Evolutionary conservation across 2,797 vertebrate species (phyloP), one percentile per base, ranked within the genome.

Genomic region (Mormyrus proboscirostris): DNA sequence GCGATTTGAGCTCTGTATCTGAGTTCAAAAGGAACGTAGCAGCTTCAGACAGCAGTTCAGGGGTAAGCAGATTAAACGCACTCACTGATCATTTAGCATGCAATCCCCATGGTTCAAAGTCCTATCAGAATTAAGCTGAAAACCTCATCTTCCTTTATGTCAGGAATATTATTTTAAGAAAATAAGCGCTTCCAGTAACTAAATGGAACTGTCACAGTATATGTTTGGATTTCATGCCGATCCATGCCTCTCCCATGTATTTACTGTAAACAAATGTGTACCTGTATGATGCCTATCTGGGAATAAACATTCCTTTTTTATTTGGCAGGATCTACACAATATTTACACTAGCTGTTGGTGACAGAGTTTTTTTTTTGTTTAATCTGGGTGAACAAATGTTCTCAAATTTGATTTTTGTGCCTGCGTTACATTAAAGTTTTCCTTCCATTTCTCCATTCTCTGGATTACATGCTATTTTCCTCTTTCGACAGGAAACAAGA

Each of bases 1-100:
- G 92, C 91, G 59, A 91, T 91, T 93, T 92, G 92, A 94, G 95
- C 94, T 94, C 94, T 94, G 94, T 95, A 94, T 93, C 92, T 62
- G 69, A 90, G 94, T 95, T 96, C 93, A 95, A 95, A 95, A 93
- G 94, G 93, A 94, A 95, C 94, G 95, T 90, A 90, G 76, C 88
- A 93, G 94, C 95, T 95, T 93, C 92, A 92, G 92, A 90, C 93
- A 90, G 92, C 85, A 86, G 92, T 93, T 94, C 90, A 92, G 91
- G 91, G 88, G 62, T 93, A 93, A 95, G 92, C 90, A 92, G 29
- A 92, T 94, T 95, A 94, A 93, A 93, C 91, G 91, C 89, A 91
- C 90, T 57, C 89, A 89, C 89, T 90, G 93, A 93, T 94, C 91
- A 83, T 92, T 91, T 89, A 89, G n/a, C 90, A 89, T 79, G 91